These are phyloP conservation scores for Sebastiscus tertius DNA, from an alignment of 2,797 vertebrate genomes.

Conservation along the genomic window DNA sequence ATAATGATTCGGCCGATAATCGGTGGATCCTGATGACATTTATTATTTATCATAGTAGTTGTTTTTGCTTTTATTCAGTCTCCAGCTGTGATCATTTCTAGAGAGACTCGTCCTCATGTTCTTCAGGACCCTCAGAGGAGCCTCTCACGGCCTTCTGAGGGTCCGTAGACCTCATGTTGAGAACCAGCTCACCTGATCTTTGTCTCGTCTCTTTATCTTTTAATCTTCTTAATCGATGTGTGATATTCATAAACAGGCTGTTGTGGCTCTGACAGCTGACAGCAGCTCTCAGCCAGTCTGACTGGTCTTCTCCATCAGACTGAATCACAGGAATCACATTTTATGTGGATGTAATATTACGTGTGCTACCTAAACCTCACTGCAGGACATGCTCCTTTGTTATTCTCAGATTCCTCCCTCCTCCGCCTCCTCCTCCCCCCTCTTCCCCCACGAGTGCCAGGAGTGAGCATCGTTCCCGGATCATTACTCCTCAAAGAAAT, in stretches of 20 bases:
- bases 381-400: constrained; percentile 94
- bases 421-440: constrained; percentile 68
- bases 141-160: not conserved
- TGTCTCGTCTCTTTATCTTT: not conserved
- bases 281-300: not conserved
- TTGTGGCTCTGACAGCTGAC: not conserved
- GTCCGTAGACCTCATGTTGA: constrained; percentile 13
- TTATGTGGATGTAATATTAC: constrained; percentile 20
- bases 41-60: constrained; percentile 13
- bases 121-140: not conserved
- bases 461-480: constrained; percentile 98
- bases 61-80: not conserved
- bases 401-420: constrained; percentile 87
- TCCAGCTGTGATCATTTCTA: constrained; percentile 23
- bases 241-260: not conserved
- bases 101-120: not conserved
- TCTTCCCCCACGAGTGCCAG: constrained; percentile 89
- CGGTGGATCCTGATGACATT: not conserved
- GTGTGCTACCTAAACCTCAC: constrained; percentile 87
- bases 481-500: constrained; percentile 99
- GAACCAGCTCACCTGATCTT: constrained; percentile 8
- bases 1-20: no score
- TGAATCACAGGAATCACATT: not conserved
- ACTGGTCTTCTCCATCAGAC: not conserved
- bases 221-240: not conserved